Evolutionary conservation across 2,797 vertebrate species (phyloP).

Genomic region (Gobio occitaniae): DNA sequence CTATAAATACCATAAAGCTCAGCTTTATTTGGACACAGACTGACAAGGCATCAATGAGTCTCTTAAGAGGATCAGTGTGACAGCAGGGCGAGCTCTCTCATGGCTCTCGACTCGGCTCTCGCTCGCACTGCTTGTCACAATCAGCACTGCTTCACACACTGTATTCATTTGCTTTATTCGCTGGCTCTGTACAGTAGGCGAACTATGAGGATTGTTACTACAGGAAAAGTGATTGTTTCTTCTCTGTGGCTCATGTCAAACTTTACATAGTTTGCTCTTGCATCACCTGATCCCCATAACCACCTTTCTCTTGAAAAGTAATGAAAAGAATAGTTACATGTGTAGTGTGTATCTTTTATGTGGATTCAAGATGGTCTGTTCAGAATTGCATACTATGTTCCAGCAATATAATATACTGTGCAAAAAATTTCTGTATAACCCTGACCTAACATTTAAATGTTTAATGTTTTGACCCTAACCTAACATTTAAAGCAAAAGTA

Average conservation of each 20-base stretch:
- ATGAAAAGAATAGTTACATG: not conserved
- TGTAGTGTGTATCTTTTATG: not conserved
- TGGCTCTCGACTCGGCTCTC: too few relatives aligned
- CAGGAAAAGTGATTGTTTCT: not conserved
- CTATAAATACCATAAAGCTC: conserved; percentile 81
- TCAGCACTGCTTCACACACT: not conserved
- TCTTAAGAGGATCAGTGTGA: conserved; percentile 81
- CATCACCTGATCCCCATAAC: not conserved
- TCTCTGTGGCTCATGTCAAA: conserved; percentile 48
- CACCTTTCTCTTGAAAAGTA: not conserved
- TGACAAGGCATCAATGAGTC: conserved; percentile 78
- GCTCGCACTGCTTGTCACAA: conserved; percentile 4
- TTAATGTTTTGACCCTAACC: not conserved
- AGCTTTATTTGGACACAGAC: conserved; percentile 84
- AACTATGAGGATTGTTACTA: conserved; percentile 32
- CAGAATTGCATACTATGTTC: not conserved
- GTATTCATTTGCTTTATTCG: conserved; percentile 56
- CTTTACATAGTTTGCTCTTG: conserved; percentile 45
- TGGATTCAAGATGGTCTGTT: not conserved
- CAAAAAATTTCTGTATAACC: not conserved
- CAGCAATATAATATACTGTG: not conserved
- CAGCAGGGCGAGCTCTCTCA: too few relatives aligned
- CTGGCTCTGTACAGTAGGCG: conserved; percentile 52
- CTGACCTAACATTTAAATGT: too few relatives aligned
- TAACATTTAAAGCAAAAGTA: not conserved